A percentile compares a stretch with the other conserved stretches of the same genome.
Conservation (phyloP, 1,140 invertebrate genomes). For the Musca domestica region DNA sequence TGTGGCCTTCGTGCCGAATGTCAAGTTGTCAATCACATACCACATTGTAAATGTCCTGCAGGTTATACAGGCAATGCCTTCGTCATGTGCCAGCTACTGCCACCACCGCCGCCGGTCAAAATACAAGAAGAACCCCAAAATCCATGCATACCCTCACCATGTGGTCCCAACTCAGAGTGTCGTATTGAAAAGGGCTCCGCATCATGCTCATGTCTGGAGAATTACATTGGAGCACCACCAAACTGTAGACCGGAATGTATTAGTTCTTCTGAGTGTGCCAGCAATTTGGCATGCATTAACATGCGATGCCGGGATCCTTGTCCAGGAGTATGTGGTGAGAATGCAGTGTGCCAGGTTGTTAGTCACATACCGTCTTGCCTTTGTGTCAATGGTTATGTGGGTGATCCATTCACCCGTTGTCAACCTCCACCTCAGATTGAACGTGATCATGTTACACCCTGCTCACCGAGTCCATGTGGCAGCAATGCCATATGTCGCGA, state of each 20-base stretch:
- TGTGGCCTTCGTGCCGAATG: constrained; percentile 72
- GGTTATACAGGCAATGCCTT: constrained; percentile 82
- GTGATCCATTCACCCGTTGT: constrained; percentile 65
- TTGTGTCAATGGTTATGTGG: constrained; percentile 67
- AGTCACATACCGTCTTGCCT: constrained; percentile 71
- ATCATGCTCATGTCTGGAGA: constrained; percentile 72
- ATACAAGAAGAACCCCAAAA: constrained; percentile 42
- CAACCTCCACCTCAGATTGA: constrained; percentile 50
- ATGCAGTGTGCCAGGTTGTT: constrained; percentile 71
- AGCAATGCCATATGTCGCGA: constrained; percentile 62
- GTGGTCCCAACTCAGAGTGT: constrained; percentile 73
- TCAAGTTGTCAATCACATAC: constrained; percentile 77
- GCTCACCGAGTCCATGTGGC: constrained; percentile 63
- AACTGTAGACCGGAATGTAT: constrained; percentile 69
- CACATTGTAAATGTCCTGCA: constrained; percentile 72
- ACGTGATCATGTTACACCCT: constrained; percentile 59
- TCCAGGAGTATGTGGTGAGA: constrained; percentile 67
- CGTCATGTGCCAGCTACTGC: constrained; percentile 50
- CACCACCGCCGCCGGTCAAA: constrained; percentile 34
- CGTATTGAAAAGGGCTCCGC: constrained; percentile 64
- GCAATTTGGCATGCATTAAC: constrained; percentile 66
- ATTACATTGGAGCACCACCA: constrained; percentile 74
- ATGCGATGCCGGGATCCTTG: constrained; percentile 73
- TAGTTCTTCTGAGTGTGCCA: constrained; percentile 65
- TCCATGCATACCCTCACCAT: constrained; percentile 71